phyloP scores from a whole-genome alignment of 2,797 vertebrate genomes.

The Lophius americanus region DNA sequence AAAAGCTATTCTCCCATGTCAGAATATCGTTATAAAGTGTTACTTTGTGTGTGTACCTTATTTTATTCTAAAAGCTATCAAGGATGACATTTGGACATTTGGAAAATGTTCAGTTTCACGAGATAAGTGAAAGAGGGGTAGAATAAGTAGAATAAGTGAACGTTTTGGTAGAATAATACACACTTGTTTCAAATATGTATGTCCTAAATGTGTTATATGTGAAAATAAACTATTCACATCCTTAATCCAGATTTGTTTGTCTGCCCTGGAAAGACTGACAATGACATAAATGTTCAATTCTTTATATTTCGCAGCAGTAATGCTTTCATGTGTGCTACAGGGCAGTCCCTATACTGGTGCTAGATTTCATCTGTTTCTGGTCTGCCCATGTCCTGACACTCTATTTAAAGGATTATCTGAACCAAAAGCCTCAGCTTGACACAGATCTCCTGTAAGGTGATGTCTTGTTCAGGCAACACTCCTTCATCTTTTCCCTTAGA shows the following conservation, averaged over 20 bases:
- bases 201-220: too few species aligned
- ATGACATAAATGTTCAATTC: constrained; percentile 12
- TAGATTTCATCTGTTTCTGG: constrained; percentile 42
- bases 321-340: constrained; percentile 11
- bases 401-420: constrained; percentile 63
- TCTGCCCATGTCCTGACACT: constrained; percentile 37
- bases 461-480: constrained; percentile 32
- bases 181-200: too few species aligned
- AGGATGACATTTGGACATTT: too few species aligned
- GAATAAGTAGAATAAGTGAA: too few species aligned
- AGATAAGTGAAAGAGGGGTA: not conserved
- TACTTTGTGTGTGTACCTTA: too few species aligned
- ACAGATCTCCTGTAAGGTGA: constrained; percentile 40
- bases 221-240: not conserved
- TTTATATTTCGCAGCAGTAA: constrained; percentile 8
- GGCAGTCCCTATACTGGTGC: constrained; percentile 5
- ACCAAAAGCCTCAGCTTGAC: constrained; percentile 52
- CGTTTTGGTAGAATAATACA: too few species aligned
- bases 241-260: too few species aligned
- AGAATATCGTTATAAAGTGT: too few species aligned
- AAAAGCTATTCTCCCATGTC: too few species aligned
- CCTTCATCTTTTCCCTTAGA: constrained; percentile 12
- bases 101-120: not conserved
- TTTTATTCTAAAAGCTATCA: too few species aligned
- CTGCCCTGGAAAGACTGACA: constrained; percentile 2